Percentiles rank a stretch among this genome's conserved stretches.
phyloP scores from a whole-genome alignment of 2,888 invertebrate species.

The Synergus umbraculus region DNA sequence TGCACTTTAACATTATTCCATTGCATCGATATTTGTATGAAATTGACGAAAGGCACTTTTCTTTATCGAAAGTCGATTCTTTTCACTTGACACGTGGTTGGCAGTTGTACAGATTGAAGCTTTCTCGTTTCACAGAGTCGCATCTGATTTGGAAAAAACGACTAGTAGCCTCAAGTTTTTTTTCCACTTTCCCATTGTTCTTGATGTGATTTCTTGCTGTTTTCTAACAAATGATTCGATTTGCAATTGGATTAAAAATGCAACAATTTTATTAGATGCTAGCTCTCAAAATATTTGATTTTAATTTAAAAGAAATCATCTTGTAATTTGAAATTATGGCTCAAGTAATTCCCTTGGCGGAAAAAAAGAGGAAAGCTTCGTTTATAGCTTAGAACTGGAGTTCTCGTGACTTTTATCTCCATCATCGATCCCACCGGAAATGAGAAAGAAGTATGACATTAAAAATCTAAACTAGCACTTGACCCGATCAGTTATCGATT shows the following conservation, averaged over 20 bases:
- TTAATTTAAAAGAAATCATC: too few species aligned
- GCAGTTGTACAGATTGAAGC: conserved; percentile 27
- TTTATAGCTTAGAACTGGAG: neutral
- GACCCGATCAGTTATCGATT: neutral
- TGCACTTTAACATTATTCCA: neutral
- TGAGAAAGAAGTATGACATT: neutral
- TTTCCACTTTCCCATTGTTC: conserved; percentile 31
- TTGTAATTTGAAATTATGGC: neutral
- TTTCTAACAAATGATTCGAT: conserved; percentile 30
- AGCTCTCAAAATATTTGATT: too few species aligned
- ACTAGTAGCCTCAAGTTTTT: neutral
- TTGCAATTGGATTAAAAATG: conserved; percentile 42
- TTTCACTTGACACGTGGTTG: conserved; percentile 27
- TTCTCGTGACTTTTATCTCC: neutral
- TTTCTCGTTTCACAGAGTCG: conserved; percentile 52
- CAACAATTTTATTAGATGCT: too few species aligned
- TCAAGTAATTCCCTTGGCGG: conserved; percentile 39
- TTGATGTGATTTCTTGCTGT: neutral
- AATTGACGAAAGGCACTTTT: conserved; percentile 10
- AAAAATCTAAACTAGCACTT: neutral
- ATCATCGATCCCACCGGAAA: neutral
- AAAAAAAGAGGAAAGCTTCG: neutral
- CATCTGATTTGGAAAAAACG: conserved; percentile 49
- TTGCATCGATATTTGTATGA: neutral
- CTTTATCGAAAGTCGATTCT: conserved; percentile 31